Base-by-base conservation (phyloP, 2,797 vertebrate species). In the Rhyacichthys aspro region DNA sequence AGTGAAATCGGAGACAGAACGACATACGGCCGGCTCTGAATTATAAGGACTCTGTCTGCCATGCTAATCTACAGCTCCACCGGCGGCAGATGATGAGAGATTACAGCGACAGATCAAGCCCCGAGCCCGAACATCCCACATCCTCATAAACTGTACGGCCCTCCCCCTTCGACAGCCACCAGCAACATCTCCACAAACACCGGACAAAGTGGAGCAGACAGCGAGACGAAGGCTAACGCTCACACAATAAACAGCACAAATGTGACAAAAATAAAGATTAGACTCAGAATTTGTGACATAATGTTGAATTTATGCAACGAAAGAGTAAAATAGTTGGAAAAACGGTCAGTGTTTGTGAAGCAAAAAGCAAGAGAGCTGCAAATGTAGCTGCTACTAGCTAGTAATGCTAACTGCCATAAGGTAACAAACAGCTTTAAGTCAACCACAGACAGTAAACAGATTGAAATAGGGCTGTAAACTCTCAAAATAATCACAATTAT, bases 41-140 rank as follows among this genome's bases (percentile, higher is more conserved):
- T 56, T 50, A 65, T 54, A 55, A 59, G 18, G 56, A 54, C 37
- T 33, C 16, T 61, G 65, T 39, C 16, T 59, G 65, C 73, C 39
- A 17, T 63, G 55, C 67, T 84, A 63, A 86, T 82, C 77, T 76
- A 63, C 52, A 80, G 55, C 43, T 68, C 67, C 77, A 83, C 44
- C 19, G 61, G 34, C 48, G 56, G 59, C 59, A 45, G 67, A 81
- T 72, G 79, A 84, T 70, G 62, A 63, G 69, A 72, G 78, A 88
- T 86, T 85, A 83, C 16, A 66, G 70, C 9, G 0, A 16, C 48
- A 61, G 18, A 67, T 11, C 16, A 44, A 0, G 34, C 23, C 67
- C 61, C 46, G 41, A 62, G 44, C 38, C 47, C 34, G 33, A 60
- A 52, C 49, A 49, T 67, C 67, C 68, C 19, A 23, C 19, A 23